Base-by-base conservation (phyloP, 2,888 invertebrate species). In the Eupithecia subumbrata region DNA sequence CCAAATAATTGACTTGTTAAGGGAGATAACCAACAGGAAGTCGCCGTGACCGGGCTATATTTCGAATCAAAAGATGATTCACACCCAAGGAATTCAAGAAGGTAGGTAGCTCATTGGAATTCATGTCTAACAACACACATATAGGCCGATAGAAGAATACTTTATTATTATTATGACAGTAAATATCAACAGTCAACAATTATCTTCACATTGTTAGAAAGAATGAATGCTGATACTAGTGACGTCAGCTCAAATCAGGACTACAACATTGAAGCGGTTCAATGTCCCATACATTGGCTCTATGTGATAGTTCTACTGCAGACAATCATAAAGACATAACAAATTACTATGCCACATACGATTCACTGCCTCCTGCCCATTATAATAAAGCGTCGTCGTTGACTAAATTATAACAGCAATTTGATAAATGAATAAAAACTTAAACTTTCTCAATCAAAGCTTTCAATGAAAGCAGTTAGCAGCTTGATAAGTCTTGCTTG, bases 201-300 rank as follows among this genome's bases (percentile, higher is more conserved):
- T 75, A 79, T 79, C 60, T 11, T 73, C 40, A 73, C 76, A 79
- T 77, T 76, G 76, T 78, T 66, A 78, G 76, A 82, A 75, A 75
- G 69, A 63, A 52, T 52, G 11, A 56, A 56, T 56, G 52, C 52
- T 56, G 22, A 22, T 56, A 52, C 11, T n/a, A 83, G 80, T 84
- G 85, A 87, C 84, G 86, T 85, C 85, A 87, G 85, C 78, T 79
- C 14, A 88, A 89, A 90, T 90, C 87, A 85, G 83, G 87, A 86
- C 85, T 84, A 81, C 83, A 83, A 85, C 85, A 88, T 87, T 83
- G 85, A 87, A 78, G 82, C 86, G 84, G 92, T 90, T 91, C 93
- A 92, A 82, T 87, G 91, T 87, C 88, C 93, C 89, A 82, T 89
- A 87, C 85, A 88, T 87, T 90, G 87, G 87, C 85, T 89, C 86